Evolutionary conservation across 2,888 invertebrate genomes (phyloP).

Genomic region (Stenotaenia linearis): DNA sequence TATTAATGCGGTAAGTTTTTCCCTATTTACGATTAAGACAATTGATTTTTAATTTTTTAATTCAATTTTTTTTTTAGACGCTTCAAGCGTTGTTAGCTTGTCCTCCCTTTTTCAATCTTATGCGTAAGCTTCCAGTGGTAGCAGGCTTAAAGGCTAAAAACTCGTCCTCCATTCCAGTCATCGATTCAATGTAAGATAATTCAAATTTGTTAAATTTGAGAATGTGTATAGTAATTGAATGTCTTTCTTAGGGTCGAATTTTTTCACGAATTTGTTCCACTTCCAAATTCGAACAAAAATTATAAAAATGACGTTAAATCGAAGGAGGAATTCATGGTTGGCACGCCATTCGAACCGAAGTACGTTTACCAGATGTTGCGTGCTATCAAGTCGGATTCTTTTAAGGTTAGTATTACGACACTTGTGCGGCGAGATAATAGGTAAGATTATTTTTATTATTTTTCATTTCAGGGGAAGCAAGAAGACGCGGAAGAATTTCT

Average conservation of each 20-base stretch:
- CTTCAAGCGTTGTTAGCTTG: conserved; percentile 89
- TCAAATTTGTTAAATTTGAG: too few relatives aligned
- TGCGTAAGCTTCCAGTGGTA: conserved; percentile 68
- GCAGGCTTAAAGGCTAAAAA: conserved; percentile 41
- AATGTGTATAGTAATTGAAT: too few relatives aligned
- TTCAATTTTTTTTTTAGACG: conserved; percentile 51
- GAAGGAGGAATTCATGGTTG: conserved; percentile 49
- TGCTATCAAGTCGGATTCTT: conserved; percentile 62
- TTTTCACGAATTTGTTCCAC: conserved; percentile 56
- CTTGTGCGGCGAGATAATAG: too few relatives aligned
- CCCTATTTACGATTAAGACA: too few relatives aligned
- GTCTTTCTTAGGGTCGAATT: conserved; percentile 69
- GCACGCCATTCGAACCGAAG: conserved; percentile 82
- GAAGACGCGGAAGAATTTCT: conserved; percentile 98
- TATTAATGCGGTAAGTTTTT: conserved; percentile 66
- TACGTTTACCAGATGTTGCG: conserved; percentile 79
- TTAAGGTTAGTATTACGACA: conserved; percentile 39
- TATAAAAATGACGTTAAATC: conserved; percentile 4
- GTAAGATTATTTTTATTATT: background rate
- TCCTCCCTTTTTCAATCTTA: conserved; percentile 88
- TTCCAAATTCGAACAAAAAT: background rate
- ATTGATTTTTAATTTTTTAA: conserved; percentile 36
- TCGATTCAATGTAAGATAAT: conserved; percentile 78
- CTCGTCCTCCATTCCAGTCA: conserved; percentile 62
- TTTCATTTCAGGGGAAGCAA: conserved; percentile 62